Evolutionary conservation across 2,113 vertebrate species (phyloP), one percentile per base, ranked within the genome.

Genomic region (Miniopterus natalensis): DNA sequence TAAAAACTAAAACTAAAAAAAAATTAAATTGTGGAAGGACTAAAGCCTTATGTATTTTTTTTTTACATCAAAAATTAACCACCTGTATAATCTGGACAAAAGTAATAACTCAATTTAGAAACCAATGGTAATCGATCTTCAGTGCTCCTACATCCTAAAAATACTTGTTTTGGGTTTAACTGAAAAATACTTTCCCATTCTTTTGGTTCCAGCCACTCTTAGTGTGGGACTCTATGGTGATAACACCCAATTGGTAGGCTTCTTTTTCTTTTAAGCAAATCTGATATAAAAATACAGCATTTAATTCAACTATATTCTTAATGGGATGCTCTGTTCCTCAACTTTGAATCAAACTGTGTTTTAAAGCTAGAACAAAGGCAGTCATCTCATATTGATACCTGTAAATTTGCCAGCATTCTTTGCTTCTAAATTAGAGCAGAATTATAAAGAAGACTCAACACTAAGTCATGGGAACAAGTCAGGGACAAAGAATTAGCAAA

Each of bases 231-330:
- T 47, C 55, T 92, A 40, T 51, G n/a, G 21, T 77, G 40, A 27
- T 70, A 83, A 84, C 1, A 61, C 0, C 53, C 87, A 49, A 73
- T 29, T 42, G 18, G 23, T 31, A 42, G 23, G 21, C 11, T 78
- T 78, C 15, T 87, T 63, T 63, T 45, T 79, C 40, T 36, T 45
- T 12, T 2, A 45, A 77, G 14, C 17, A 94, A 95, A 86, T 47
- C 49, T 49, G 80, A 42, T 47, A 71, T 74, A 42, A 95, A 83
- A 92, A 59, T 29, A 84, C 1, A 81, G 11, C 29, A 85, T 80
- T 92, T 84, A 80, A 95, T 81, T 92, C 47, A 86, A 81, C 55
- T 88, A 49, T 71, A 73, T 92, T 68, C 31, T 88, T 90, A 84
- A 90, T 63, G 36, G 42, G 17, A 8, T 74, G 49, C 8, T 75